Percentiles rank a stretch among this genome's conserved stretches.
Evolutionary conservation across 2,888 invertebrate genomes (phyloP).

Genomic region (Orgyia antiqua): DNA sequence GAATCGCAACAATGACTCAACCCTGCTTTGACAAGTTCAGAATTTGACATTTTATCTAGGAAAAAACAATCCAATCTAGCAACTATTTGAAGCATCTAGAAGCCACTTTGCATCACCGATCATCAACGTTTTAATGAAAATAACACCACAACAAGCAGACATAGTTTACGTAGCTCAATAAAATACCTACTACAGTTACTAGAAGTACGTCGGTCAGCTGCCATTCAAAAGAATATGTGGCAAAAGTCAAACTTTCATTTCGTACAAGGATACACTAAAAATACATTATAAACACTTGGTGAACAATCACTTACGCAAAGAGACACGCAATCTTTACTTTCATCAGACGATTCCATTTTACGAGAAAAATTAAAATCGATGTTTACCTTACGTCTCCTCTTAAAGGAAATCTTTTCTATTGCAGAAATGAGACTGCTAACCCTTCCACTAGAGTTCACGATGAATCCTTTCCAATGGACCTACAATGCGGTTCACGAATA

Average conservation of each 20-base stretch:
- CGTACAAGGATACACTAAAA: slow-evolving; percentile 77
- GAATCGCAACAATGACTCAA: slow-evolving; percentile 73
- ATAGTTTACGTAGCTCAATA: slow-evolving; percentile 55
- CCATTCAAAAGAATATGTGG: slow-evolving; percentile 78
- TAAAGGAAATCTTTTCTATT: slow-evolving; percentile 76
- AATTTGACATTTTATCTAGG: slow-evolving; percentile 69
- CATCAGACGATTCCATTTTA: slow-evolving; percentile 55
- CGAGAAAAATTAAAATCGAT: slow-evolving; percentile 74
- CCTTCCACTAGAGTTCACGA: slow-evolving; percentile 71
- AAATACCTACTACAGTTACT: slow-evolving; percentile 64
- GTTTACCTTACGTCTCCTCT: slow-evolving; percentile 78
- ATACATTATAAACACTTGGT: slow-evolving; percentile 68
- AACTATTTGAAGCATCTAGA: slow-evolving; percentile 42
- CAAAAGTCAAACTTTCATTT: slow-evolving; percentile 79
- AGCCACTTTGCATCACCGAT: slow-evolving; percentile 34
- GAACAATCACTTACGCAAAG: slow-evolving; percentile 38
- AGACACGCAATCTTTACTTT: slow-evolving; percentile 41
- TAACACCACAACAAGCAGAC: slow-evolving; percentile 39
- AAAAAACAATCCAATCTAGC: slow-evolving; percentile 61
- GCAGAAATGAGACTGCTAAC: slow-evolving; percentile 75
- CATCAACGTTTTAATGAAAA: slow-evolving; percentile 37
- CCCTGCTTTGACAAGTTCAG: slow-evolving; percentile 74
- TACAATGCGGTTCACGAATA: slow-evolving; percentile 70
- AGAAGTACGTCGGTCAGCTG: slow-evolving; percentile 74
- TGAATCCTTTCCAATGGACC: slow-evolving; percentile 68